These are phyloP conservation scores for Meiosimyza decipiens DNA, from an alignment of 2,888 invertebrate genomes.

Conservation along the genomic window DNA sequence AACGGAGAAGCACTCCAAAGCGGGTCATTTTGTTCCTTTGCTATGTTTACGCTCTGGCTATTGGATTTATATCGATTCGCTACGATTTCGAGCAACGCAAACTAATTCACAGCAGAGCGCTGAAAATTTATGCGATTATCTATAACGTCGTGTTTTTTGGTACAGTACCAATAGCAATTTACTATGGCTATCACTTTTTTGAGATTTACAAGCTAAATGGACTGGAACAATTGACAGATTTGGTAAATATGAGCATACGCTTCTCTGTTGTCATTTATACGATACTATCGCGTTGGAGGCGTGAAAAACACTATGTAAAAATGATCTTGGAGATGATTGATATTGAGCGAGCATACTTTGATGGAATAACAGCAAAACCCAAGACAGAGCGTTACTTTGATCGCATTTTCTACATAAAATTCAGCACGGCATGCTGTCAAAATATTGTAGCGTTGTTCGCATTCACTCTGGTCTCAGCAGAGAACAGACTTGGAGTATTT, in stretches of 20 bases:
- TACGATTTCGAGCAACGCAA: background rate
- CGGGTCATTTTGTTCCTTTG: too few relatives aligned
- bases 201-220: too few relatives aligned
- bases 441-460: background rate
- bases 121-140: background rate
- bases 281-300: constrained; percentile 1
- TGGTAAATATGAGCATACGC: too few relatives aligned
- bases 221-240: too few relatives aligned
- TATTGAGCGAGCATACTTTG: constrained; percentile 12
- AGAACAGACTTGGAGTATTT: background rate
- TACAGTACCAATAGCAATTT: background rate
- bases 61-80: background rate
- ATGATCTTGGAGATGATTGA: constrained; percentile 8
- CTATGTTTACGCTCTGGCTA: background rate
- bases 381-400: constrained; percentile 8
- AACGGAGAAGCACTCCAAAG: too few relatives aligned
- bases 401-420: constrained; percentile 10
- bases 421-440: background rate
- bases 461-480: background rate
- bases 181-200: background rate
- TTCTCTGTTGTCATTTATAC: constrained; percentile 10
- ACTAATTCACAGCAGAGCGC: background rate
- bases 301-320: background rate
- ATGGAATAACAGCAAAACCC: background rate
- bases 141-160: background rate